Evolutionary conservation across 2,888 invertebrate species (phyloP), one percentile per base, ranked within the genome.

Genomic region (Labia minor): DNA sequence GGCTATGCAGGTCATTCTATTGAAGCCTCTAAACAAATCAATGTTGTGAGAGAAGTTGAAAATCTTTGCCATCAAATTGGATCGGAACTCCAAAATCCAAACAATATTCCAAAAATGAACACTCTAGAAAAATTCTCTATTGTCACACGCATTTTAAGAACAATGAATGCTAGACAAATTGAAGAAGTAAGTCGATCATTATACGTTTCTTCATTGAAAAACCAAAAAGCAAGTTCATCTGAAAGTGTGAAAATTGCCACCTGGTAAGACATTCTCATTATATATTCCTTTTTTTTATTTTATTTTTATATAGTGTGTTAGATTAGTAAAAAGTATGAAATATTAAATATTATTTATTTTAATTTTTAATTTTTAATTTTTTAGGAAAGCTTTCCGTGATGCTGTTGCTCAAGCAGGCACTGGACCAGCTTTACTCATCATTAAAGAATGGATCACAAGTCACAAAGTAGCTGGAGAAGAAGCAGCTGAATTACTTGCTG

Each of bases 371-470:
- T n/a, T 67, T 19, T n/a, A n/a, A n/a, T 14, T 16, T 33, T n/a
- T n/a, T 49, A 71, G 71, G 71, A 66, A 66, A 37, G 81, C 83
- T n/a, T 85, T 80, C 77, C 83, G 86, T 64, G 88, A 87, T 72
- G 86, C 85, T 21, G 80, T 87, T 1, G 80, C 82, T 11, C 82
- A 86, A 76, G 80, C 84, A 19, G 89, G 88, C 66, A 88, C 87
- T 16, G 82, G 83, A 63, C 87, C 88, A 1, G 85, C 88, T 64
- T 81, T 87, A 71, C 74, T 82, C 66, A 80, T 80, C 70, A 81
- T 88, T 71, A 81, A 81, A 72, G 75, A 81, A n/a, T 85, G 83
- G 85, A 84, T 87, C 67, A 74, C 80, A 70, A 79, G 74, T 65
- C 78, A 79, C 63, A 81, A 83, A 74, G 76, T 87, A 18, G 70